Base-by-base conservation (phyloP, 92 coral and sea anemone genomes). In the Parazoanthus swiftii region DNA sequence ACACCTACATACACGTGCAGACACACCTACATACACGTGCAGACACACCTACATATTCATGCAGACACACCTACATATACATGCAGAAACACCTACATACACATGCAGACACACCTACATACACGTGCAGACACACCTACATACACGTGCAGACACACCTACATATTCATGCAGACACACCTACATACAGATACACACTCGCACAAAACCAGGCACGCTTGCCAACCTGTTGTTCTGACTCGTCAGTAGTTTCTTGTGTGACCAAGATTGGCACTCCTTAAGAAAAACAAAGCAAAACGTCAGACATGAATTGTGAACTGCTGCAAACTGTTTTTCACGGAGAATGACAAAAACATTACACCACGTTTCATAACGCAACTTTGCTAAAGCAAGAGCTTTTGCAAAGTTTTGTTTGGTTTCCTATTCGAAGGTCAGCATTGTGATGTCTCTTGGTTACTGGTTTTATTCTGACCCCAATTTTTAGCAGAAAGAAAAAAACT, bases 201-300 rank as follows among this genome's bases (percentile, higher is more conserved):
- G 21, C 54, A 37, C 51, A 59, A 44, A 39, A 18, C 48, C 11
- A 50, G 44, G 29, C 9, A 35, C 68, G 6, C 25, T 50, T 50
- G 9, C 71, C 18, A 35, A 80, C 85, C 85, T 33, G 37, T 2
- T 58, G 48, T 56, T 13, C 73, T 56, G 65, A 14, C 21, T 18
- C 85, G 38, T 58, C 85, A 15, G 85, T 80, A 15, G 85, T 33
- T 80, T 80, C 81, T 44, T 77, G 85, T 29, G 71, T 3, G 0
- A 29, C 44, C 58, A 80, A 50, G 25, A 80, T 80, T 20, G 85
- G 85, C 35, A 80, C 85, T n/a, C 85, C 85, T 80, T 2, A 33
- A 58, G 65, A 7, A 80, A 26, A 21, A 29, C 33, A 29, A 15
- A 35, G 0, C 37, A 54, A 54, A 80, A 26, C 38, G 15, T 48